Evolutionary conservation across 1,140 invertebrate species (phyloP), one percentile per base, ranked within the genome.

Genomic region (Bombyx mandarina): DNA sequence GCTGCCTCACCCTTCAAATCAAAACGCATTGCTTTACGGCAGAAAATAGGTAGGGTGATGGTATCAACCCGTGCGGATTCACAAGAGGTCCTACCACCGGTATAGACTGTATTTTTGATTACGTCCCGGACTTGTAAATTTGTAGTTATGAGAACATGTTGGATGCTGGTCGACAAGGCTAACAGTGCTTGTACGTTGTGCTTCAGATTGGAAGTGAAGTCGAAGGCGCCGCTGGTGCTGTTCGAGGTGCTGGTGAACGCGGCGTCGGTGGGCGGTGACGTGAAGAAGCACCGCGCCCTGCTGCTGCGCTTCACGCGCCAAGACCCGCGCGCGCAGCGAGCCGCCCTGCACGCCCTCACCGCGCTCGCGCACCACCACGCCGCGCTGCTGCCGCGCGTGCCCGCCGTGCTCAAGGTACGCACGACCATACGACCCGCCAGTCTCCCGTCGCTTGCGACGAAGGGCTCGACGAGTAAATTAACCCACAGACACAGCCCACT

Each of bases 281-380:
- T 93, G 66, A 89, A 88, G 61, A 91, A 91, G 57, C 91, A 95
- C 83, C 93, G 94, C 49, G 86, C 90, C 42, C 78, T 96, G 43
- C 78, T 96, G 64, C 79, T 97, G 64, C 93, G 96, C 79, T 98
- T 99, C 80, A 97, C 96, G 58, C 92, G 94, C 71, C 93, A 94
- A 55, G 97, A 97, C 77, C 88, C 91, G 12, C 97, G 96, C 78
- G 97, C 97, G 2, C 98, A 99, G 81, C 96, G 97, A 66, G 97
- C 98, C 88, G 90, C 99, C 58, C 91, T 99, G 63, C 95, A 97
- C 65, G 98, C 97, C 52, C 92, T 99, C 70, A 98, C 99, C 77
- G 96, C 98, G 78, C 92, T 98, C 8, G 94, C 99, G 57, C 94
- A 94, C 58, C 85, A 96, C 48, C 92, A 94, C 64, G 92, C 93